Evolutionary conservation across 2,888 invertebrate species (phyloP).

Genomic region (Fragum fragum): DNA sequence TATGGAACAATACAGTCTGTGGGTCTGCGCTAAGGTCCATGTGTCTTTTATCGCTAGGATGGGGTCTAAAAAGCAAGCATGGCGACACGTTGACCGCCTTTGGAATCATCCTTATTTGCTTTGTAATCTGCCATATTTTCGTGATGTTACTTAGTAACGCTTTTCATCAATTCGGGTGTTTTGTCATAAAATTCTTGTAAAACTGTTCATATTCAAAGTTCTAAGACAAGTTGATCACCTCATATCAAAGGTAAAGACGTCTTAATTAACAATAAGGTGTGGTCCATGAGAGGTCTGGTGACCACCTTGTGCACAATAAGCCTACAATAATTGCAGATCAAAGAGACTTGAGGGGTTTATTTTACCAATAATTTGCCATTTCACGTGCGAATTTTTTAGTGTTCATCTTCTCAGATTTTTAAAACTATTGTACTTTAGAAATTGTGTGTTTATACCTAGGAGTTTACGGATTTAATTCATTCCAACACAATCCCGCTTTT

Average conservation of each 20-base stretch:
- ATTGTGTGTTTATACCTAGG: too few species aligned
- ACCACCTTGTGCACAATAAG: slow-evolving; percentile 7
- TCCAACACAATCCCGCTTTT: too few species aligned
- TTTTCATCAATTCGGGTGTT: slow-evolving; percentile 1
- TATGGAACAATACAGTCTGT: too few species aligned
- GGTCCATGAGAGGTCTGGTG: neutral
- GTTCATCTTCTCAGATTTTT: neutral
- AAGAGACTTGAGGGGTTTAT: neutral
- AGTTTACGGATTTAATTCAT: too few species aligned
- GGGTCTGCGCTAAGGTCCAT: too few species aligned
- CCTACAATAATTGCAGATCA: slow-evolving; percentile 10
- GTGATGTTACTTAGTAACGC: slow-evolving; percentile 12
- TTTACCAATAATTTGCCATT: neutral
- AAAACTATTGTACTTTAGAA: neutral
- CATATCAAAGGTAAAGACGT: slow-evolving; percentile 10
- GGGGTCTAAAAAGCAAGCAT: too few species aligned
- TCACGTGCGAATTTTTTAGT: neutral
- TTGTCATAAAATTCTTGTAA: slow-evolving; percentile 6
- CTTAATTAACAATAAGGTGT: slow-evolving; percentile 15
- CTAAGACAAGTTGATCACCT: neutral
- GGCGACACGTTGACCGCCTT: too few species aligned
- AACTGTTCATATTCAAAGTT: slow-evolving; percentile 7
- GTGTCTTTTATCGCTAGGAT: too few species aligned
- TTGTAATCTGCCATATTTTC: neutral
- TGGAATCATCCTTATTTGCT: too few species aligned